Evolutionary conservation across 2,888 invertebrate species (phyloP).

Genomic region (Buathra laborator): DNA sequence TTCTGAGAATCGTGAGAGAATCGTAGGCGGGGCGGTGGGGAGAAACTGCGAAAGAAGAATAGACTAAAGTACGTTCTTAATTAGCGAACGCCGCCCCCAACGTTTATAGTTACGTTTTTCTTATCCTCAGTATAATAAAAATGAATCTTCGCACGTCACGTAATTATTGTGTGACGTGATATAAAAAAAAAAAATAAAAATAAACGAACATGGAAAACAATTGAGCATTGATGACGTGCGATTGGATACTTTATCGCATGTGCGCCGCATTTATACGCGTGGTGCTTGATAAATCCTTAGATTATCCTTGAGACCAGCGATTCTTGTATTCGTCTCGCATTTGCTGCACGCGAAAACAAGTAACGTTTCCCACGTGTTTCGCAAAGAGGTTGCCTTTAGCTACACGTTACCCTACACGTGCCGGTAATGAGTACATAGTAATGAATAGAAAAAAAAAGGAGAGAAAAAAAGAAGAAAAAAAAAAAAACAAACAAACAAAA

Average conservation of each 20-base stretch:
- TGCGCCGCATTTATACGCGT: too few species aligned
- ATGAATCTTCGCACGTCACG: neutral
- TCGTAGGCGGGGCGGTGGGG: neutral
- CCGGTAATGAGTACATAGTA: neutral
- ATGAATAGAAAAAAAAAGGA: neutral
- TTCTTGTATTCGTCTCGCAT: too few species aligned
- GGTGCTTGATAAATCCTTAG: too few species aligned
- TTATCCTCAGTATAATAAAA: neutral
- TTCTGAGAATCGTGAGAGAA: constrained; percentile 16
- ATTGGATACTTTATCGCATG: too few species aligned
- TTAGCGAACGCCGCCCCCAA: constrained; percentile 40
- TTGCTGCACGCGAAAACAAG: neutral
- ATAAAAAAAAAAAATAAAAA: neutral
- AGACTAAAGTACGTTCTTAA: constrained; percentile 57
- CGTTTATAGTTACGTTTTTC: constrained; percentile 15
- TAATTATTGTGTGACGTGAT: neutral
- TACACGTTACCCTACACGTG: neutral
- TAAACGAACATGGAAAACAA: neutral
- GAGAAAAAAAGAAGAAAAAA: neutral
- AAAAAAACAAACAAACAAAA: neutral
- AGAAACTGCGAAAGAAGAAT: constrained; percentile 26
- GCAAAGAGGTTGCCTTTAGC: constrained; percentile 2
- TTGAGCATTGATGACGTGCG: too few species aligned
- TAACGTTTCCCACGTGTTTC: neutral
- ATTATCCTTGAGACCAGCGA: too few species aligned